phyloP scores from a whole-genome alignment of 2,797 vertebrate genomes.

The Schizopygopsis malacanthus region DNA sequence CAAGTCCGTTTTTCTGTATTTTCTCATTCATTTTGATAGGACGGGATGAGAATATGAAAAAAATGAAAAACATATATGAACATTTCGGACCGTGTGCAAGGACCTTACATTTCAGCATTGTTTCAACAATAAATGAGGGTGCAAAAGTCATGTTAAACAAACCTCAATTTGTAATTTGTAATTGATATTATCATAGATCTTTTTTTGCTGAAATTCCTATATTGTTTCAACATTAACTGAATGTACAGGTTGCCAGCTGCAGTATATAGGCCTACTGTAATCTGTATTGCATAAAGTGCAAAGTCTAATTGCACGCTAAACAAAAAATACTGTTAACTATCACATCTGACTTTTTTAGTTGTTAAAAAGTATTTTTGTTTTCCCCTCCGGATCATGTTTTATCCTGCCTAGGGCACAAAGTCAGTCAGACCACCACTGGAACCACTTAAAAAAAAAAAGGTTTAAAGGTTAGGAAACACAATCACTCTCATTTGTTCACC shows the following conservation, averaged over 20 bases:
- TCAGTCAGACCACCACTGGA: background rate
- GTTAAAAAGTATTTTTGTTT: background rate
- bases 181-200: background rate
- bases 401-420: background rate
- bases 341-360: background rate
- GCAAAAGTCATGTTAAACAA: background rate
- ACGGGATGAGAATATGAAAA: background rate
- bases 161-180: background rate
- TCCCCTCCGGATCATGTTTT: background rate
- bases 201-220: background rate
- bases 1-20: background rate
- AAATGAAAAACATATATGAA: background rate
- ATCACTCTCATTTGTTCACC: background rate
- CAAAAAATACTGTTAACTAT: background rate
- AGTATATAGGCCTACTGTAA: background rate
- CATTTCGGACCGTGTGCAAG: background rate
- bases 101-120: background rate
- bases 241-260: background rate
- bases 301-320: background rate
- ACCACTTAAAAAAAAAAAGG: background rate
- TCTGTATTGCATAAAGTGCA: background rate
- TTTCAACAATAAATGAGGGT: background rate
- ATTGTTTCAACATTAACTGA: background rate
- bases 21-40: background rate
- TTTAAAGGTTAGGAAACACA: background rate